A percentile compares a stretch with the other conserved stretches of the same genome.
These are phyloP conservation scores for Agonopterix subpropinquella DNA, from an alignment of 2,888 invertebrate genomes.

Conservation along the genomic window DNA sequence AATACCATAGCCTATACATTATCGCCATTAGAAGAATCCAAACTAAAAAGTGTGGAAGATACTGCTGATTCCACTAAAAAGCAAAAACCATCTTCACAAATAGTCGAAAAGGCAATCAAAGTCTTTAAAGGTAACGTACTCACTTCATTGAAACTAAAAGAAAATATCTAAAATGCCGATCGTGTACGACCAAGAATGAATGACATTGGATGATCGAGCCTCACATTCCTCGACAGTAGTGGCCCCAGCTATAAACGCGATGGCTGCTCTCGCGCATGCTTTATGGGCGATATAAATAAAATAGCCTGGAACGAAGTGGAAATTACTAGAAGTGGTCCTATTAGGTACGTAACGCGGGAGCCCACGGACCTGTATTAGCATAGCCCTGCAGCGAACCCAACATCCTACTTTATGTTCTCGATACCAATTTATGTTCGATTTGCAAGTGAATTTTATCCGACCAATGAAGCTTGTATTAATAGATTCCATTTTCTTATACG, in stretches of 20 bases:
- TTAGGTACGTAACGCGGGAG: constrained; percentile 62
- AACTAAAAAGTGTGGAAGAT: too few relatives aligned
- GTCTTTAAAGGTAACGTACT: too few relatives aligned
- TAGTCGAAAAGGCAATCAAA: too few relatives aligned
- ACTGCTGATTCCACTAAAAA: too few relatives aligned
- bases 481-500: constrained; percentile 8
- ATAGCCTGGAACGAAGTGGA: constrained; percentile 51
- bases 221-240: background rate
- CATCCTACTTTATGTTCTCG: constrained; percentile 17
- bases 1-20: too few relatives aligned
- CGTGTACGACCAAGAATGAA: too few relatives aligned
- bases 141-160: too few relatives aligned
- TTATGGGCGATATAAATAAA: constrained; percentile 37
- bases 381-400: constrained; percentile 25
- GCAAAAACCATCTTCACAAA: too few relatives aligned
- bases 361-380: constrained; percentile 38
- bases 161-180: too few relatives aligned
- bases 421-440: constrained; percentile 14
- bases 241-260: constrained; percentile 7
- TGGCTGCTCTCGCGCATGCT: constrained; percentile 17
- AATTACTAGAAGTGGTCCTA: constrained; percentile 55
- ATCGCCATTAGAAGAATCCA: too few relatives aligned
- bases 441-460: constrained; percentile 10
- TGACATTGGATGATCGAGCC: too few relatives aligned
- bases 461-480: constrained; percentile 8